A percentile compares a stretch with the other conserved stretches of the same genome.
Conservation (phyloP, 2,888 invertebrate species). For the Craniophora ligustri region DNA sequence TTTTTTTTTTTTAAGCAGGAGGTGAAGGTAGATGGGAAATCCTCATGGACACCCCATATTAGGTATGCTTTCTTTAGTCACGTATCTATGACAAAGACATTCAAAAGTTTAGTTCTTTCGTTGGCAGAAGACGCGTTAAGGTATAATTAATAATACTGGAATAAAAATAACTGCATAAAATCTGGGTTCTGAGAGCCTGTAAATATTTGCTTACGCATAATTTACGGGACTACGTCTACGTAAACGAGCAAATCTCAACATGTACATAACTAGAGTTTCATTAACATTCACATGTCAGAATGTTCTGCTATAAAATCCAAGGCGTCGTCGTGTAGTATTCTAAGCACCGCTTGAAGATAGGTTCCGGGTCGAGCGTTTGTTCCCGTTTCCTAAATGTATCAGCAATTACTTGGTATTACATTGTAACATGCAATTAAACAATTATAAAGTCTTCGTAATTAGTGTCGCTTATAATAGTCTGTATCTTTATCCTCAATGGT, state of each 20-base stretch:
- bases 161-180: too few species aligned
- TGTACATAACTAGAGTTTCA: constrained; percentile 30
- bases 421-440: constrained; percentile 23
- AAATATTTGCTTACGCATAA: not conserved
- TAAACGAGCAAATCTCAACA: constrained; percentile 12
- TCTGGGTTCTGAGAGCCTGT: too few species aligned
- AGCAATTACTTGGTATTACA: constrained; percentile 21
- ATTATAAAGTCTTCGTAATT: constrained; percentile 3
- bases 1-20: too few species aligned
- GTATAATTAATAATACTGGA: too few species aligned
- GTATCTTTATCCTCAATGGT: not conserved
- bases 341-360: constrained; percentile 4
- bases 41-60: too few species aligned
- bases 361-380: constrained; percentile 25
- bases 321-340: constrained; percentile 10
- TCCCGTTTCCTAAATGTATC: constrained; percentile 20
- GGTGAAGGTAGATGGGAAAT: too few species aligned
- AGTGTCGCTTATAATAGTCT: not conserved
- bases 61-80: too few species aligned
- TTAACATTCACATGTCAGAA: constrained; percentile 23
- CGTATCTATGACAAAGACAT: too few species aligned
- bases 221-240: not conserved
- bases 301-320: constrained; percentile 19
- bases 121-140: too few species aligned
- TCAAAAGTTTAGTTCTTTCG: too few species aligned